Percentiles rank a stretch among this genome's conserved stretches.
Conservation (phyloP, 2,797 vertebrate species). For the Spinibarbus caldwelli region DNA sequence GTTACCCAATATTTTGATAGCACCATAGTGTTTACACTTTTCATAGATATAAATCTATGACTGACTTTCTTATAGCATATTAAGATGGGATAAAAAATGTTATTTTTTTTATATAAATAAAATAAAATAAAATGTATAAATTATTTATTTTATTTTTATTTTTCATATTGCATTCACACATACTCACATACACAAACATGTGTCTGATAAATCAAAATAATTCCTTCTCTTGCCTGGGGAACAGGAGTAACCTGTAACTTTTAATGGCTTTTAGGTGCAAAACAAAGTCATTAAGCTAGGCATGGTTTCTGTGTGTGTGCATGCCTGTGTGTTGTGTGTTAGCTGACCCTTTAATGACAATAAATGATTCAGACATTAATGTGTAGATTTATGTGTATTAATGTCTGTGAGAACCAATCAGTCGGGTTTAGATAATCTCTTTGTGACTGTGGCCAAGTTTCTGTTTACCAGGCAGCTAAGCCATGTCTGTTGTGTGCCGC, state of each 20-base stretch:
- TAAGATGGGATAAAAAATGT: not conserved
- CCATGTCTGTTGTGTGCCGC: slow-evolving; percentile 66
- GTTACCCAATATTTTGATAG: not conserved
- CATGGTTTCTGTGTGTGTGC: slow-evolving; percentile 47
- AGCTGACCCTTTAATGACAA: slow-evolving; percentile 55
- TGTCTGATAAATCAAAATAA: slow-evolving; percentile 46
- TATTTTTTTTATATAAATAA: too few species aligned
- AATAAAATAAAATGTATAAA: not conserved
- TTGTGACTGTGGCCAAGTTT: slow-evolving; percentile 76
- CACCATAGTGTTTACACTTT: not conserved
- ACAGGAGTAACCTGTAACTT: slow-evolving; percentile 54
- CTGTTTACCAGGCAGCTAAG: slow-evolving; percentile 75
- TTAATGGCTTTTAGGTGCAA: slow-evolving; percentile 36
- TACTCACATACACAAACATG: slow-evolving; percentile 3
- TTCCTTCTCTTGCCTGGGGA: slow-evolving; percentile 47
- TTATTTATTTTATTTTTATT: not conserved
- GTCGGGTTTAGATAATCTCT: slow-evolving; percentile 73
- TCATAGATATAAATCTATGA: not conserved
- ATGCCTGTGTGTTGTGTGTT: slow-evolving; percentile 36
- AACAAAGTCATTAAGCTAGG: slow-evolving; percentile 56
- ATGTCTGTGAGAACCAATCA: slow-evolving; percentile 21
- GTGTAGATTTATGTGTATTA: slow-evolving; percentile 38
- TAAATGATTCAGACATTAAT: slow-evolving; percentile 23
- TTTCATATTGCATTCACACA: not conserved
- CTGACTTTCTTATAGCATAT: not conserved